These are phyloP conservation scores for Tetramorium parvispinum DNA, from an alignment of 1,140 invertebrate genomes.

Conservation along the genomic window DNA sequence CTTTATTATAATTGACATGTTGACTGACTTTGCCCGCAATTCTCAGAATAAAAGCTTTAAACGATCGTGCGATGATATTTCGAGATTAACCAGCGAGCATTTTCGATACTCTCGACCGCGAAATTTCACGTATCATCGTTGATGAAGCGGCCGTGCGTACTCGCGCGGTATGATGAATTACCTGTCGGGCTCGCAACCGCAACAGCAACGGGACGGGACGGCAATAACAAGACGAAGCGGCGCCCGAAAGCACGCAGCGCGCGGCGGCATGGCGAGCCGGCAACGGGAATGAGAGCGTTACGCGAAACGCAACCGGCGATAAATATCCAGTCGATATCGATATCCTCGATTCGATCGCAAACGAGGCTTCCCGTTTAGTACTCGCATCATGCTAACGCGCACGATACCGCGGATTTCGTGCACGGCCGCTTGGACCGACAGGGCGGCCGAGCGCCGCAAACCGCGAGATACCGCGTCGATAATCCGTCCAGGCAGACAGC, in stretches of 20 bases:
- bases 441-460: neutral
- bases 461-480: conserved; percentile 58
- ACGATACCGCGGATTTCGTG: neutral
- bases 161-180: conserved; percentile 50
- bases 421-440: neutral
- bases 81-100: neutral
- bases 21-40: neutral
- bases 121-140: conserved; percentile 55
- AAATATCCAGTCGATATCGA: conserved; percentile 57
- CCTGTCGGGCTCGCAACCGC: conserved; percentile 30
- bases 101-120: conserved; percentile 33
- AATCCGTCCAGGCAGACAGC: conserved; percentile 47
- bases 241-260: conserved; percentile 5
- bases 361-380: neutral
- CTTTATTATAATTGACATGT: too few species aligned
- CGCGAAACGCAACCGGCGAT: conserved; percentile 30
- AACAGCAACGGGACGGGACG: conserved; percentile 24
- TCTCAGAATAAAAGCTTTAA: neutral
- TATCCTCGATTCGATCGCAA: conserved; percentile 1
- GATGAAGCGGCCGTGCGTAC: conserved; percentile 34
- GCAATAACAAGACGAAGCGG: conserved; percentile 46
- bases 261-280: too few species aligned
- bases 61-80: neutral
- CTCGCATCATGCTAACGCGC: neutral
- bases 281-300: conserved; percentile 6